Percentiles rank a stretch among this genome's conserved stretches.
phyloP scores from a whole-genome alignment of 2,888 invertebrate species.

The Syrista parreyssii region DNA sequence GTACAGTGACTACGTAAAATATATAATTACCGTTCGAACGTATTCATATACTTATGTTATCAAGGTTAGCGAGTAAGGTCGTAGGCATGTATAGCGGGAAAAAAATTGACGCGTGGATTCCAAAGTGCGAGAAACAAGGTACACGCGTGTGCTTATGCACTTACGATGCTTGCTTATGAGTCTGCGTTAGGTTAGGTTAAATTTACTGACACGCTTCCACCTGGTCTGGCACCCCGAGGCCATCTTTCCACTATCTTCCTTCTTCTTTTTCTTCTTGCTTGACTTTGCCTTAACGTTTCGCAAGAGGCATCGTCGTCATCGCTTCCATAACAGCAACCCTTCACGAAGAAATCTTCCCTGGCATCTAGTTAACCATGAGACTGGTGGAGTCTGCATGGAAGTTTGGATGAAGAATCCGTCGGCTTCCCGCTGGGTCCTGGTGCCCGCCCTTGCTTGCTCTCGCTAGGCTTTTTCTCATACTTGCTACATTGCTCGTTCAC shows the following conservation, averaged over 20 bases:
- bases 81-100: background rate
- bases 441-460: background rate
- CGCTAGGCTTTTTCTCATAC: background rate
- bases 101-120: background rate
- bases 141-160: background rate
- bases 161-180: conserved; percentile 20
- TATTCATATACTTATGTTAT: background rate
- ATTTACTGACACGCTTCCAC: conserved; percentile 52
- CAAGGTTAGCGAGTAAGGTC: background rate
- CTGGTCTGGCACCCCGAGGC: conserved; percentile 43
- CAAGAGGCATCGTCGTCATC: background rate
- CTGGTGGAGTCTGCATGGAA: conserved; percentile 47
- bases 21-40: background rate
- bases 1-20: background rate
- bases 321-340: conserved; percentile 34
- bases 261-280: conserved; percentile 1
- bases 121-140: too few species aligned
- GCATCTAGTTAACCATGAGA: conserved; percentile 51
- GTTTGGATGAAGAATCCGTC: conserved; percentile 23
- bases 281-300: background rate
- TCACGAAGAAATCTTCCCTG: conserved; percentile 51
- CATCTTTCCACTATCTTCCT: conserved; percentile 22
- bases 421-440: conserved; percentile 40
- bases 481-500: background rate
- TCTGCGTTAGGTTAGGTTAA: conserved; percentile 48